Base-by-base conservation (phyloP, 2,888 invertebrate species). In the Phasia obesa region DNA sequence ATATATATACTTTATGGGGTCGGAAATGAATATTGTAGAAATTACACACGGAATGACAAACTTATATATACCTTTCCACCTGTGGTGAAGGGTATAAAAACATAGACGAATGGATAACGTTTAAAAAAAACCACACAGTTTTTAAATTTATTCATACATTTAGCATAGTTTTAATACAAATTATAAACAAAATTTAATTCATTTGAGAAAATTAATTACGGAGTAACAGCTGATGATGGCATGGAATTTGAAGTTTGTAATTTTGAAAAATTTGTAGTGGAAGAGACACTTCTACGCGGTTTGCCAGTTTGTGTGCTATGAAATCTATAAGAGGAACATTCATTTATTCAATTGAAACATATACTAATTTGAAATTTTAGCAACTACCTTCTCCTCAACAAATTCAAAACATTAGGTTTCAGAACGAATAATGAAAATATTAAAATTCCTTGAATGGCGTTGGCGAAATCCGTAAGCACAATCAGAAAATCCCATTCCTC, bases 381-480 rank as follows among this genome's bases (percentile, higher is more conserved):
- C 27, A 13, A 42, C 0, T 78, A 88, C 89, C 87, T 76, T n/a
- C 87, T 71, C 23, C 15, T 73, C 9, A 88, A 69, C 0, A 86
- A 78, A 15, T 31, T 84, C 3, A 86, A 31, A 0, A 88, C 87
- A 27, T 86, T 88, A 2, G 38, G 81, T 62, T 88, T 88, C 5
- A 88, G 19, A 4, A 89, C 87, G 11, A 89, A 87, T 19, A 89
- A 53, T 0, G 86, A 19, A 42, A 89, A 89, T 64, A 89, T 88
- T 6, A 88, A 84, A 21, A 88, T 55, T 15, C 89, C 89, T 47
- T 87, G 87, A 0, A 81, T 84, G 23, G 71, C 83, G 70, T 85
- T 86, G 9, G 59, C 69, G n/a, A 81, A 55, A 64, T 86, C 86
- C 0, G 85, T 57, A n/a, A 84, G 4, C 9, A 64, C 60, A 42